Evolutionary conservation across 2,888 invertebrate species (phyloP).

Genomic region (Loripinus fragilis): DNA sequence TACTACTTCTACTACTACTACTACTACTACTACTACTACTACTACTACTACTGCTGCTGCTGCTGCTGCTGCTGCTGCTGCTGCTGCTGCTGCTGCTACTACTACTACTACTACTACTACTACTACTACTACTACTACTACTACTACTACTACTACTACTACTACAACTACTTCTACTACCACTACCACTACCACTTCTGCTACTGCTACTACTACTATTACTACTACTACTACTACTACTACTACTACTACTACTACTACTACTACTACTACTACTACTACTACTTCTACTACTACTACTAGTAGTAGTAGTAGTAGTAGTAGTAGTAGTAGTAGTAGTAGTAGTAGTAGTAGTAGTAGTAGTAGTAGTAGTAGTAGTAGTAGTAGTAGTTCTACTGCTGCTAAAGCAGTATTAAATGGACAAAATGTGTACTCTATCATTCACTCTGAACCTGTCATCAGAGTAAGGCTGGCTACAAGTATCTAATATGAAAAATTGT

Average conservation of each 20-base stretch:
- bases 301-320: too few relatives aligned
- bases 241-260: constrained; percentile 30
- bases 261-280: constrained; percentile 23
- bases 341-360: not conserved
- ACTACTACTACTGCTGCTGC: constrained; percentile 21
- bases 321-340: too few relatives aligned
- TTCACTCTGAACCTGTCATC: too few relatives aligned
- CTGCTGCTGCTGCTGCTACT: constrained; percentile 14
- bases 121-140: constrained; percentile 17
- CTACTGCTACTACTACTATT: too few relatives aligned
- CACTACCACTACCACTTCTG: too few relatives aligned
- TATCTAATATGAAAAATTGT: too few relatives aligned
- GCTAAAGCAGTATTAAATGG: too few relatives aligned
- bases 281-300: constrained; percentile 10
- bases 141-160: constrained; percentile 31
- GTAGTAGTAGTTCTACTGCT: too few relatives aligned
- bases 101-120: constrained; percentile 13
- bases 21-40: constrained; percentile 27
- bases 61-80: constrained; percentile 14
- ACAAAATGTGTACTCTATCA: too few relatives aligned
- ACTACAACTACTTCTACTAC: too few relatives aligned
- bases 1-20: constrained; percentile 35
- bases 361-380: too few relatives aligned
- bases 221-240: constrained; percentile 34
- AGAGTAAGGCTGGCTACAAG: too few relatives aligned